phyloP scores from a whole-genome alignment of 1,140 invertebrate genomes.

The Drosophila ogumai region DNA sequence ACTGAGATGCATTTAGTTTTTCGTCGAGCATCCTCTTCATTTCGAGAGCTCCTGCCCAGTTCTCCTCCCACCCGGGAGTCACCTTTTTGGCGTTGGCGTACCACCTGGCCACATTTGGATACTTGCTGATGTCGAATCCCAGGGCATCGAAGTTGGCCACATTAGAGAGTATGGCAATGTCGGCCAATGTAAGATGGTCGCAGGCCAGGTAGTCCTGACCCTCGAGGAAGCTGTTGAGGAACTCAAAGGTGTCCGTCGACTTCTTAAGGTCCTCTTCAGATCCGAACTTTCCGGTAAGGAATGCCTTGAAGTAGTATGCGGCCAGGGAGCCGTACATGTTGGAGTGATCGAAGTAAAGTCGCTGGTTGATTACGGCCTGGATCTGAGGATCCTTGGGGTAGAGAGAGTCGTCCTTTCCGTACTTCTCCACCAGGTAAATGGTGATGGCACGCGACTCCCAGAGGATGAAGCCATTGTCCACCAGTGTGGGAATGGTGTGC shows the following conservation, averaged over 20 bases:
- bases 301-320: slow-evolving; percentile 87
- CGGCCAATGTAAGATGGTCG: slow-evolving; percentile 43
- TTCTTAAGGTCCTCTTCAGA: slow-evolving; percentile 46
- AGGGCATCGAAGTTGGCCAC: slow-evolving; percentile 37
- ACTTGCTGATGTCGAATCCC: slow-evolving; percentile 45
- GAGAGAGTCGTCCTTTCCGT: slow-evolving; percentile 85
- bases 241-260: slow-evolving; percentile 22
- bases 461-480: slow-evolving; percentile 59
- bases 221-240: slow-evolving; percentile 50
- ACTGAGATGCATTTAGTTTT: neutral
- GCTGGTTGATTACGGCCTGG: slow-evolving; percentile 86
- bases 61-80: slow-evolving; percentile 58
- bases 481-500: slow-evolving; percentile 73
- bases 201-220: slow-evolving; percentile 51
- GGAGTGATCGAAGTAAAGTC: slow-evolving; percentile 87
- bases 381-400: slow-evolving; percentile 87
- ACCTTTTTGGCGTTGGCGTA: slow-evolving; percentile 50
- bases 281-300: slow-evolving; percentile 21
- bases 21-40: neutral
- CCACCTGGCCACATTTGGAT: slow-evolving; percentile 50
- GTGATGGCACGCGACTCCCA: slow-evolving; percentile 79
- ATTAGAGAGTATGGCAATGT: slow-evolving; percentile 50
- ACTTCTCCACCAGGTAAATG: slow-evolving; percentile 70
- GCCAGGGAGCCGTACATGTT: slow-evolving; percentile 82
- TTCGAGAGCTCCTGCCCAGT: slow-evolving; percentile 23